phyloP scores from a whole-genome alignment of 2,797 vertebrate genomes.

The Esox masquinongy region DNA sequence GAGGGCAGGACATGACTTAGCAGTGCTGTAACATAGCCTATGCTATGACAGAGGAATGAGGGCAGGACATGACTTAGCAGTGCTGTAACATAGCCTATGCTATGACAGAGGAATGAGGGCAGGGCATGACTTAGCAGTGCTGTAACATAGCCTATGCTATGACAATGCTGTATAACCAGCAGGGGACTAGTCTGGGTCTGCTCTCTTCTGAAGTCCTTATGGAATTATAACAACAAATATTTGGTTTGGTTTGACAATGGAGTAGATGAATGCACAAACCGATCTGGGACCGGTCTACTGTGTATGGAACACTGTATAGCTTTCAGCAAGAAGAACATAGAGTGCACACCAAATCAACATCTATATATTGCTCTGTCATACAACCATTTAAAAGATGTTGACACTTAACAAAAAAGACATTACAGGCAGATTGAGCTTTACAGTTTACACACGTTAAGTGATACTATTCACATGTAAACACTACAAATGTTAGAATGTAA shows the following conservation, averaged over 20 bases:
- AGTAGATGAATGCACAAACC: not conserved
- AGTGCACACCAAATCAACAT: not conserved
- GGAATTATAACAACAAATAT: not conserved
- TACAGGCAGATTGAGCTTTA: not conserved
- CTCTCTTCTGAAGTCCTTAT: not conserved
- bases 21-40: not conserved
- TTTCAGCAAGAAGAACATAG: not conserved
- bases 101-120: not conserved
- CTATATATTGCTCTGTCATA: constrained; percentile 8
- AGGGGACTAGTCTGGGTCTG: not conserved
- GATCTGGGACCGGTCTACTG: not conserved
- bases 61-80: not conserved
- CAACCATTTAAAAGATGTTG: constrained; percentile 4
- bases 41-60: not conserved
- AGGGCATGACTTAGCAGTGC: not conserved
- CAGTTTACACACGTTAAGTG: too few relatives aligned
- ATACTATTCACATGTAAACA: too few relatives aligned
- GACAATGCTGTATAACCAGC: too few relatives aligned
- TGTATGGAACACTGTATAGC: constrained; percentile 1
- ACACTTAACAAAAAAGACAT: too few relatives aligned
- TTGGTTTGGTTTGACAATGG: not conserved
- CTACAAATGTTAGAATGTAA: too few relatives aligned
- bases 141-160: not conserved
- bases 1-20: not conserved
- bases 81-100: not conserved